Evolutionary conservation across 2,888 invertebrate genomes (phyloP).

Genomic region (Agrotis segetum): DNA sequence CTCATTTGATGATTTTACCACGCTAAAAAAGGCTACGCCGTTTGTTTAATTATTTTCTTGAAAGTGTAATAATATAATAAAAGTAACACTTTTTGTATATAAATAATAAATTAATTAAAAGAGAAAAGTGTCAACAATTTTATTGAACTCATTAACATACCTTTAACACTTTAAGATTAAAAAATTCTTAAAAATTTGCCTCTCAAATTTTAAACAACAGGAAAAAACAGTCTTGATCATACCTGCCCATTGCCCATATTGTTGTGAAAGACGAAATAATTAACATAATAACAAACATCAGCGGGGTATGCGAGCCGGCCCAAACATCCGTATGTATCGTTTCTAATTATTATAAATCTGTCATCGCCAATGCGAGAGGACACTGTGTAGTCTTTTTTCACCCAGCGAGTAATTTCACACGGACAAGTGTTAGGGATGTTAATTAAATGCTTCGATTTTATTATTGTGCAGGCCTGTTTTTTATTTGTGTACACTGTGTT

Average conservation of each 20-base stretch:
- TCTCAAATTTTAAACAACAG: not conserved
- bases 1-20: too few species aligned
- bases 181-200: not conserved
- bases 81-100: too few species aligned
- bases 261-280: conserved; percentile 16
- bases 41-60: too few species aligned
- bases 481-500: conserved; percentile 49
- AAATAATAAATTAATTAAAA: not conserved
- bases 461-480: conserved; percentile 57
- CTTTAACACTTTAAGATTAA: not conserved
- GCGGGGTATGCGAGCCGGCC: not conserved
- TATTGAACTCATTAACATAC: not conserved
- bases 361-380: conserved; percentile 79
- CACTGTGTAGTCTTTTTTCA: conserved; percentile 82
- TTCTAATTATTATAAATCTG: conserved; percentile 90
- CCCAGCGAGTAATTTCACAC: conserved; percentile 80
- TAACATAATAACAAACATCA: conserved; percentile 12
- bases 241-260: too few species aligned
- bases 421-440: conserved; percentile 81
- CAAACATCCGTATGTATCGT: conserved; percentile 72
- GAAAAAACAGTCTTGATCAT: conserved; percentile 4
- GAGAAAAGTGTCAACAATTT: not conserved
- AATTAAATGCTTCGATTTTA: conserved; percentile 74
- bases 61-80: too few species aligned
- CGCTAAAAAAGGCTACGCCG: too few species aligned